Evolutionary conservation across 2,113 vertebrate species (phyloP).

Genomic region (Setophaga kirtlandii): DNA sequence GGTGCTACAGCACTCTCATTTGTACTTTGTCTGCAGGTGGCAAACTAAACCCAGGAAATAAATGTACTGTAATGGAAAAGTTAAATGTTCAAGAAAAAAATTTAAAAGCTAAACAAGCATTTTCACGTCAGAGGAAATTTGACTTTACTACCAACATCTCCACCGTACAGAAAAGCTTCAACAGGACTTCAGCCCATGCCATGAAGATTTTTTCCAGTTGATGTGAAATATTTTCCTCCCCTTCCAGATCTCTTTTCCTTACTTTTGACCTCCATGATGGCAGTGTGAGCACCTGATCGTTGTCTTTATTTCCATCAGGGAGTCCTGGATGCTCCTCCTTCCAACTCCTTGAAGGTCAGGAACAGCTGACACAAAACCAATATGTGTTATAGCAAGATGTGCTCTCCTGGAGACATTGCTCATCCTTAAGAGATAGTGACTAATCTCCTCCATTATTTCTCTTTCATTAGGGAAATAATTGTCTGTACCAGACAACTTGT

Average conservation of each 20-base stretch:
- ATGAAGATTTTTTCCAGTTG: not conserved
- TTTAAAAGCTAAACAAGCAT: not conserved
- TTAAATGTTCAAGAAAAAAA: not conserved
- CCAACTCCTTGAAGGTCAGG: not conserved
- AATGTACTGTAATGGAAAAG: not conserved
- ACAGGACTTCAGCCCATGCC: not conserved
- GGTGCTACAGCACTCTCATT: constrained; percentile 10
- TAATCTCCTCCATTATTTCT: not conserved
- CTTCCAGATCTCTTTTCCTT: not conserved
- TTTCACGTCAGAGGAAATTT: not conserved
- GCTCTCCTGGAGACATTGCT: not conserved
- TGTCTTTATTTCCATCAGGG: not conserved
- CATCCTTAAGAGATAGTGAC: not conserved
- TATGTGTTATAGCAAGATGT: not conserved
- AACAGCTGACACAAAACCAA: not conserved
- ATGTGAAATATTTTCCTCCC: not conserved
- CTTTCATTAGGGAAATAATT: not conserved
- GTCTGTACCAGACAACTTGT: not conserved
- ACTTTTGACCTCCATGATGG: not conserved
- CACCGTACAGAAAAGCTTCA: not conserved
- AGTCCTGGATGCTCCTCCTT: not conserved
- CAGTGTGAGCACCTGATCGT: not conserved
- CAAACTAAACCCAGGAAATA: constrained; percentile 55
- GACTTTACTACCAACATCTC: not conserved
- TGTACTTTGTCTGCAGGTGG: constrained; percentile 61